Evolutionary conservation across 2,888 invertebrate species (phyloP), one percentile per base, ranked within the genome.

Genomic region (Elgonia sp.): DNA sequence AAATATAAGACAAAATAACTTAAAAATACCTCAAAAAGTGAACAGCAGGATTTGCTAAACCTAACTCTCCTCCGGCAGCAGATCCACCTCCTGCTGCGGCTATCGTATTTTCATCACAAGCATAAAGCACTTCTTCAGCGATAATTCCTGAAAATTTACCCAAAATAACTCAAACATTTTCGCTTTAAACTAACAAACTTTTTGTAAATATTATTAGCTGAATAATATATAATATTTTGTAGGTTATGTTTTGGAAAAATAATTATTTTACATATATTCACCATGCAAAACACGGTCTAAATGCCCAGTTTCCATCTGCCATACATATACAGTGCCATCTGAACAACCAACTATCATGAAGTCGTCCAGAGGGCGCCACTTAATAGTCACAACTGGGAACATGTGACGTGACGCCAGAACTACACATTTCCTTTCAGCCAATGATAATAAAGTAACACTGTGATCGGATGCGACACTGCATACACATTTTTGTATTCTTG

Each of bases 261-360:
- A 5, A 12, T 46, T 46, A 10, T 12, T 46, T 14, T 46, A 12
- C 77, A 88, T 93, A 88, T 93, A 39, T 65, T 93, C 90, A 96
- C 97, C 99, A 94, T 99, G 98, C 0, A 99, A 95, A 12, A 99
- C 99, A 72, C 99, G 96, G 94, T 99, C 99, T 92, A 99, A 95
- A 94, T 99, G 99, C 0, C 99, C 99, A 1, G 99, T 99, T 95
- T 99, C 99, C 99, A 99, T 99, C 95, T 99, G 99, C 99, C 99
- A 99, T 0, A 99, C 99, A 94, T 99, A 99, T 1, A 99, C 99
- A 0, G 99, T 98, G 2, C 99, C 99, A 95, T 99, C 99, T 9
- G 98, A 98, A 94, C 99, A 99, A 0, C 98, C 98, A 20, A 99
- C 98, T 90, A 99, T 97, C 96, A 99, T 97, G 94, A 99, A 99